Evolutionary conservation across 1,140 invertebrate genomes (phyloP), one percentile per base, ranked within the genome.

Genomic region (Semibalanus balanoides): DNA sequence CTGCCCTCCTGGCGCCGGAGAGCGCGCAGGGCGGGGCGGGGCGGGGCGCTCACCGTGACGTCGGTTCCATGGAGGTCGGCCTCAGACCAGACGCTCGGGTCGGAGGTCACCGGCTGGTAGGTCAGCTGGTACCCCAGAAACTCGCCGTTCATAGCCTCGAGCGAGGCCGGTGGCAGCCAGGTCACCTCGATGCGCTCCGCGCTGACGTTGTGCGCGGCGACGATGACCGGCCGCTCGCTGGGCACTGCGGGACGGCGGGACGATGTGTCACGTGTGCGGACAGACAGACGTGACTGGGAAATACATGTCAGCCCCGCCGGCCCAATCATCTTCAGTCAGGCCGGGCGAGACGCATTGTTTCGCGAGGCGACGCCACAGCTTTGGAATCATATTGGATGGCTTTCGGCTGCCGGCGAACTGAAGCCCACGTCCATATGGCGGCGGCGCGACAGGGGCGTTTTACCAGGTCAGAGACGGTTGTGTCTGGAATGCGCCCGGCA

Each of bases 101-200:
- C 70, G 28, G 70, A 72, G 70, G 70, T 27, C 70, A 30, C 28
- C 11, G 70, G 28, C 29, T n/a, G 70, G 70, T 72, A 72, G 70
- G 70, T 72, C 70, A 72, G 70, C 29, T 72, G 70, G 70, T 72
- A 72, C 11, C 70, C 70, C 28, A 72, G 70, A 72, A 72, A 72
- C 70, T 72, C 70, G 22, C 70, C 70, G 29, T 72, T 72, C 70
- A 72, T 72, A 1, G 51, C 22, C 70, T 72, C 11, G 7, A 30
- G 29, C 9, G 70, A 30, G 29, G 28, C 28, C 7, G 70, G n/a
- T 9, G 11, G 28, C 11, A 11, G n/a, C 70, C 70, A 72, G 9
- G n/a, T n/a, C 70, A 72, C 3, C 29, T 72, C 70, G 25, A 72
- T 30, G 29, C 70, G 22, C 11, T 72, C 11, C 0, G n/a, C 28